Evolutionary conservation across 2,888 invertebrate species (phyloP), one percentile per base, ranked within the genome.

Genomic region (Norana najaformis): DNA sequence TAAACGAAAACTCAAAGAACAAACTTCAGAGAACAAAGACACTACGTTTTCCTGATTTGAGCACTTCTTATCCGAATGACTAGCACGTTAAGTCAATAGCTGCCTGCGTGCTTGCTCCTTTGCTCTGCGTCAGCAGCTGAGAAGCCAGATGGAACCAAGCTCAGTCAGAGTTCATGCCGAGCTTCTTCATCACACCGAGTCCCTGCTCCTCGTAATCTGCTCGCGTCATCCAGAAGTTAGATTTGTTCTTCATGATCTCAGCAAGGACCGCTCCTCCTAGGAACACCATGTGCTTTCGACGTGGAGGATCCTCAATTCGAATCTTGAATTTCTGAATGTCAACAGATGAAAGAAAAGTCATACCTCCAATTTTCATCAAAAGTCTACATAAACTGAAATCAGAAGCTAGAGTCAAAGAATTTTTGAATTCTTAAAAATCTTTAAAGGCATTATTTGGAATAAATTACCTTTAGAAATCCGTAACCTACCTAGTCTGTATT

Each of bases 281-380:
- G 95, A 99, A 99, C 90, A 99, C 99, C 98, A 99, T 99, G 95
- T 99, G 99, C 96, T 99, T 99, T 93, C 99, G 97, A 91, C 98
- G 96, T 0, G 99, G 99, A 0, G 99, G 99, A 95, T 99, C 99
- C 94, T 99, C 99, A 93, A 99, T 99, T 93, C 98, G 97, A 93
- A 99, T 99, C 96, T 99, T 99, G 96, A 99, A 99, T 96, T 99
- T 99, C 97, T 98, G 91, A 38, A 88, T 30, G 88, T 5, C 89
- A 41, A 85, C 38, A 90, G 47, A 69, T n/a, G n/a, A 69, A 34
- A 37, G 35, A 53, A 47, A 47, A 47, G 20, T 16, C 14, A 16
- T 47, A 47, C 47, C 18, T 47, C 18, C 20, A 47, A 47, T 18
- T 14, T 47, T 47, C 47, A 47, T 18, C 18, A 47, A 47, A 16